A percentile compares a stretch with the other conserved stretches of the same genome.
Conservation (phyloP, 2,113 vertebrate species). For the Triplophysa dalaica region DNA sequence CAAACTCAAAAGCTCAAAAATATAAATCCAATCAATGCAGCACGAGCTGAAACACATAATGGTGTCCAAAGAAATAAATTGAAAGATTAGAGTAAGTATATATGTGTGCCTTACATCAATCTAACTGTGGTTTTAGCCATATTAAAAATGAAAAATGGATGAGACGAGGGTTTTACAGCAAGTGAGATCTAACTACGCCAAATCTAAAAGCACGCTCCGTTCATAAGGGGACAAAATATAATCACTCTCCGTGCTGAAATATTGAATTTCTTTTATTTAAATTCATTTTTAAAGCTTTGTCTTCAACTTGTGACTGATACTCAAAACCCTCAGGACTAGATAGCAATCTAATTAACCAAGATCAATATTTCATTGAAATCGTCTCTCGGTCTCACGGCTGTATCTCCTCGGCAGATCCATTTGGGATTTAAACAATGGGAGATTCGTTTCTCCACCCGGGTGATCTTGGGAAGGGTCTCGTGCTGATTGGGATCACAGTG, state of each 20-base stretch:
- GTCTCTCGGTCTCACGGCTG: constrained; percentile 47
- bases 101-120: background rate
- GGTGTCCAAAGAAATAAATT: background rate
- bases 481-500: constrained; percentile 24
- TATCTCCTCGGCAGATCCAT: constrained; percentile 45
- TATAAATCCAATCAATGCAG: constrained; percentile 34
- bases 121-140: constrained; percentile 42
- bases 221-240: constrained; percentile 42
- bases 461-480: constrained; percentile 30
- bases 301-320: constrained; percentile 60
- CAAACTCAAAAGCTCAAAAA: constrained; percentile 25
- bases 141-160: constrained; percentile 50
- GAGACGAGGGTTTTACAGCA: constrained; percentile 47
- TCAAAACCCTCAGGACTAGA: constrained; percentile 66
- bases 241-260: constrained; percentile 58
- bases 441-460: constrained; percentile 61
- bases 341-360: constrained; percentile 76
- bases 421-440: constrained; percentile 59
- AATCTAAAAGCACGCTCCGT: constrained; percentile 55
- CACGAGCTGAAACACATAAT: constrained; percentile 16
- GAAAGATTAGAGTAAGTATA: constrained; percentile 20
- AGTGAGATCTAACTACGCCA: constrained; percentile 58
- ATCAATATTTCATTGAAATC: constrained; percentile 74
- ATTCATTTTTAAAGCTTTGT: constrained; percentile 58
- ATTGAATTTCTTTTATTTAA: constrained; percentile 64